Base-by-base conservation (phyloP, 2,888 invertebrate genomes). In the Thecophora atra region DNA sequence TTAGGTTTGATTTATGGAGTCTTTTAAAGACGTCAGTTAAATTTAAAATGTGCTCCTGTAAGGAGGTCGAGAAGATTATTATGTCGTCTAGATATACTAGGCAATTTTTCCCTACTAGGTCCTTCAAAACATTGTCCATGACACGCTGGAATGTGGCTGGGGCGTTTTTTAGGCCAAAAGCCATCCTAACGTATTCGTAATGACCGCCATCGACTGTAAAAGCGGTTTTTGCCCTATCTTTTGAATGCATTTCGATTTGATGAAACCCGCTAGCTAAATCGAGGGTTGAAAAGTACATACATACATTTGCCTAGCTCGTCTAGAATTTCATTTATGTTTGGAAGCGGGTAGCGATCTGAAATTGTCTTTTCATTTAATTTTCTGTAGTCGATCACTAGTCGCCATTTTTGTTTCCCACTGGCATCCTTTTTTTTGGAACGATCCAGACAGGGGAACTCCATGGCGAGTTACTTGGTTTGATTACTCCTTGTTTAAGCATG, bases 211-310 rank as follows among this genome's bases (percentile, higher is more conserved):
- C 54, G 0, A 74, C 73, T 2, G 74, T 72, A 62, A 79, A 79
- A 15, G 76, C 77, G 5, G 76, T 77, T 65, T 78, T 79, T 15
- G 54, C 65, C 8, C 76, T 73, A 30, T 79, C 77, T 15, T 62
- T 17, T 4, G 72, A 24, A 11, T 76, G 37, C 75, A 83, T 79
- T 24, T 77, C 75, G 0, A 84, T 82, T 68, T 83, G 82, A 47
- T 82, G 80, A 64, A 81, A 83, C 0, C 82, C 82, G 0, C 76
- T 79, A 0, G 81, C 79, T 0, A 82, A 60, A 71, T 82, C 81
- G 0, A 80, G 66, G 58, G 52, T 66, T 17, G 58, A 58, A 51
- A 64, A 72, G 21, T 70, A 66, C 54, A 63, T 62, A 67, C 56
- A 64, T 63, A 21, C 30, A 68, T 17, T 47, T 56, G 15, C 72